These are phyloP conservation scores for Drosophila prosaltans DNA, from an alignment of 1,140 invertebrate species.

Conservation along the genomic window DNA sequence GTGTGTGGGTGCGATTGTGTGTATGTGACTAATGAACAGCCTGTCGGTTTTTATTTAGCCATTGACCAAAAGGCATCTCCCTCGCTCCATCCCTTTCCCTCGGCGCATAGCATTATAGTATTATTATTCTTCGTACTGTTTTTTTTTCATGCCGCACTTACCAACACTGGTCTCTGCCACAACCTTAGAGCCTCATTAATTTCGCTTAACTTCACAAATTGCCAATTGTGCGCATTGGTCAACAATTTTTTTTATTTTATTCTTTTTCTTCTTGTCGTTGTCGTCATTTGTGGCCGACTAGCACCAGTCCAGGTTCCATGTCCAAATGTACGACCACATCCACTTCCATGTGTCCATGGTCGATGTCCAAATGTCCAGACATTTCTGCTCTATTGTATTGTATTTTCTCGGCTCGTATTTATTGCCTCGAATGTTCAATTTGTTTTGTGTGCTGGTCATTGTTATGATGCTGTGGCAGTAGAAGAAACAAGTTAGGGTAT, in stretches of 20 bases:
- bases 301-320: conserved; percentile 20
- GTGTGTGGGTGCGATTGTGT: conserved; percentile 22
- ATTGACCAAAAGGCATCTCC: conserved; percentile 26
- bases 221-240: conserved; percentile 80
- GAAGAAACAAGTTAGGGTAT: conserved; percentile 2
- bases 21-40: conserved; percentile 72
- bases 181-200: conserved; percentile 66
- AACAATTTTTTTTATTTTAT: conserved; percentile 63
- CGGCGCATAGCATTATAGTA: conserved; percentile 29
- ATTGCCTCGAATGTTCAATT: conserved; percentile 71
- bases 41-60: conserved; percentile 64
- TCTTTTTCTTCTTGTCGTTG: conserved; percentile 23
- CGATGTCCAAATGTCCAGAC: conserved; percentile 24
- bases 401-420: conserved; percentile 57
- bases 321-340: conserved; percentile 14
- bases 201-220: conserved; percentile 81
- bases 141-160: conserved; percentile 15
- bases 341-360: conserved; percentile 25
- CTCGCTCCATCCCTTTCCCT: background rate
- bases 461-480: conserved; percentile 39
- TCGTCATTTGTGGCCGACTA: conserved; percentile 38
- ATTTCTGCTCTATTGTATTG: conserved; percentile 70
- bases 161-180: conserved; percentile 26
- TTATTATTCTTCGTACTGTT: conserved; percentile 26
- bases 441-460: conserved; percentile 69